These are phyloP conservation scores for Psilanteris sp. DNA, from an alignment of 1,140 invertebrate species.

Conservation along the genomic window DNA sequence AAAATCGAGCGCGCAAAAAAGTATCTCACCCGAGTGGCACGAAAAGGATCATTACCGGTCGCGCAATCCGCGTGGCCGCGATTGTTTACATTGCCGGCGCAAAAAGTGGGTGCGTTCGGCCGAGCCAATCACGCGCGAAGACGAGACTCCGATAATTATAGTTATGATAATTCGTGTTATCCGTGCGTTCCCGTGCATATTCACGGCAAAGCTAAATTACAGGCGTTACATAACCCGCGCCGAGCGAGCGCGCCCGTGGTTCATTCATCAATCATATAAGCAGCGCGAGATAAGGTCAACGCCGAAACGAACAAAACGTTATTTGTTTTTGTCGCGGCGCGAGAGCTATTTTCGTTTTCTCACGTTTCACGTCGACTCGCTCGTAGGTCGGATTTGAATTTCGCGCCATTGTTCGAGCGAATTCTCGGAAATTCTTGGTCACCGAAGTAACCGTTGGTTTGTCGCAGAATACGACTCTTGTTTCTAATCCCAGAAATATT, in stretches of 20 bases:
- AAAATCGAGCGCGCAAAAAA: constrained; percentile 20
- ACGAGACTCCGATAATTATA: constrained; percentile 33
- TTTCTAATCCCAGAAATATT: too few species aligned
- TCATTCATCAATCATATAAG: constrained; percentile 61
- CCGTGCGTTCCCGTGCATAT: constrained; percentile 38
- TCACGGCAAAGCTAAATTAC: constrained; percentile 44
- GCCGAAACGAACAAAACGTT: constrained; percentile 40
- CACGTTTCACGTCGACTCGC: neutral
- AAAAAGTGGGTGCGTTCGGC: constrained; percentile 4
- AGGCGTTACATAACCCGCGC: constrained; percentile 40
- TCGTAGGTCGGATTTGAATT: too few species aligned
- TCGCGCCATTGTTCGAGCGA: too few species aligned
- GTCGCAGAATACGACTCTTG: too few species aligned
- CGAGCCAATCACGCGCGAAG: neutral
- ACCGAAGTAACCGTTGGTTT: too few species aligned
- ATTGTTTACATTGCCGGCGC: constrained; percentile 8
- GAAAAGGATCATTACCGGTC: constrained; percentile 4
- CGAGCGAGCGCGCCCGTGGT: constrained; percentile 10
- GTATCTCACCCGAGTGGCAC: neutral
- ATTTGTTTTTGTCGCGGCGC: constrained; percentile 25
- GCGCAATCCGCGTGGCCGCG: neutral
- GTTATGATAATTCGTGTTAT: constrained; percentile 43
- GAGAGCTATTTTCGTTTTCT: constrained; percentile 24
- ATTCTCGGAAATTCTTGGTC: too few species aligned
- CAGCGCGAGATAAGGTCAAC: constrained; percentile 44